Base-by-base conservation (phyloP, 2,888 invertebrate species). In the Cheiracanthium punctorium region DNA sequence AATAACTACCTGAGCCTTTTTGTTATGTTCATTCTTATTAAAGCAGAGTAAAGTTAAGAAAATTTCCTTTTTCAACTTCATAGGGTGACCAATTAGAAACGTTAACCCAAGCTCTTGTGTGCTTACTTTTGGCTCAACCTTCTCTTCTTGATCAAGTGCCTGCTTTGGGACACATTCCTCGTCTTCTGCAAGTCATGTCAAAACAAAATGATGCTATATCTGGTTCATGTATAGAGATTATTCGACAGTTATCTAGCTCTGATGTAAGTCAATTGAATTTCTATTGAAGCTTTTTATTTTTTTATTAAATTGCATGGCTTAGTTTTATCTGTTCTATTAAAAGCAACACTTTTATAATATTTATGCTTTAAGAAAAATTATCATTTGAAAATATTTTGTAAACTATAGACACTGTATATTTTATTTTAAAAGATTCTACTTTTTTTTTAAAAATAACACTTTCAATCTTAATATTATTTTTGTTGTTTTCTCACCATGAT, bases 121-220 rank as follows among this genome's bases (percentile, higher is more conserved):
- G 95, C 90, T 93, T 98, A 79, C 93, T 99, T 74, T 94, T 95
- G 89, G 95, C 96, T 32, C 97, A 98, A 91, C 96, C 97, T 0
- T 94, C 95, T 90, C 93, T 99, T 88, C 94, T 96, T 48, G 98
- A 99, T 92, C 94, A 95, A 90, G 94, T 97, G 90, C 97, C 97
- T 33, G 95, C 96, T 52, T 94, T 97, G 91, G 98, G 97, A 14
- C 96, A 97, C 91, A 94, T 97, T 86, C 90, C 91, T 58, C 41
- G 88, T 80, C 48, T 90, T 86, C 72, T 89, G 14, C 85, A 88
- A 58, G 79, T 81, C 8, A 72, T 89, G 77, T 76, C 75, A 29
- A 85, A 76, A 41, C 87, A 79, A 75, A 73, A 93, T 76, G 91
- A 91, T 48, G 92, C 93, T 1, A 93, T 96, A 89, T 96, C 97